phyloP scores from a whole-genome alignment of 2,888 invertebrate species.

The Apotomis turbidana region DNA sequence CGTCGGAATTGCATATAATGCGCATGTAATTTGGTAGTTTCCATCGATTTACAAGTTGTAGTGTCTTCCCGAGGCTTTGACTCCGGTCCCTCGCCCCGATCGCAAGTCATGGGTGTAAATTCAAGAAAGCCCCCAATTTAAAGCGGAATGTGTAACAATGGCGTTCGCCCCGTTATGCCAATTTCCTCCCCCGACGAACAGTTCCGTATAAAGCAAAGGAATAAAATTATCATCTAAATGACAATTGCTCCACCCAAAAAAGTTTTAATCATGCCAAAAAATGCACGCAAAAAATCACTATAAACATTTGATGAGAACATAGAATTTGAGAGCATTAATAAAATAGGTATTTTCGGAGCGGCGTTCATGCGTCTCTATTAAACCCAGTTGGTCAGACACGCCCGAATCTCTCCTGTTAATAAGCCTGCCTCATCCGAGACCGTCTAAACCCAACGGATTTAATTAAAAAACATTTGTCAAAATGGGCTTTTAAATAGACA shows the following conservation, averaged over 20 bases:
- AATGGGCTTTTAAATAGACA: slow-evolving; percentile 66
- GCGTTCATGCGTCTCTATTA: slow-evolving; percentile 60
- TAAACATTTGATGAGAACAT: slow-evolving; percentile 11
- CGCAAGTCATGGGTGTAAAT: slow-evolving; percentile 82
- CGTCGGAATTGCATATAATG: slow-evolving; percentile 37
- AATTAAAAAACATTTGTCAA: slow-evolving; percentile 75
- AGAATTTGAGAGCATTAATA: slow-evolving; percentile 20
- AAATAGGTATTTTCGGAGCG: slow-evolving; percentile 54
- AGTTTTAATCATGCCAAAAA: slow-evolving; percentile 36
- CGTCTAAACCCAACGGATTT: slow-evolving; percentile 73
- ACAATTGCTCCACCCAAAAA: slow-evolving; percentile 42
- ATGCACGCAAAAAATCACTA: slow-evolving; percentile 3
- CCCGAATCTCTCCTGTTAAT: slow-evolving; percentile 72
- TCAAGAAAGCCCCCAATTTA: slow-evolving; percentile 83
- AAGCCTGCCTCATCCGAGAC: slow-evolving; percentile 66
- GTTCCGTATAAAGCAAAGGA: slow-evolving; percentile 73
- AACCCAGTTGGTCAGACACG: slow-evolving; percentile 54
- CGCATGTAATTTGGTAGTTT: slow-evolving; percentile 55
- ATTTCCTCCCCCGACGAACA: slow-evolving; percentile 76
- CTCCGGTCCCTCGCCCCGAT: slow-evolving; percentile 60
- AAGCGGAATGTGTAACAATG: slow-evolving; percentile 81
- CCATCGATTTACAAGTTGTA: slow-evolving; percentile 59
- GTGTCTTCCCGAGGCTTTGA: slow-evolving; percentile 51
- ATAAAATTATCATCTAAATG: slow-evolving; percentile 72
- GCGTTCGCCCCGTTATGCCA: slow-evolving; percentile 74